Evolutionary conservation across 2,888 invertebrate species (phyloP).

Genomic region (Iselma pallidipennis): DNA sequence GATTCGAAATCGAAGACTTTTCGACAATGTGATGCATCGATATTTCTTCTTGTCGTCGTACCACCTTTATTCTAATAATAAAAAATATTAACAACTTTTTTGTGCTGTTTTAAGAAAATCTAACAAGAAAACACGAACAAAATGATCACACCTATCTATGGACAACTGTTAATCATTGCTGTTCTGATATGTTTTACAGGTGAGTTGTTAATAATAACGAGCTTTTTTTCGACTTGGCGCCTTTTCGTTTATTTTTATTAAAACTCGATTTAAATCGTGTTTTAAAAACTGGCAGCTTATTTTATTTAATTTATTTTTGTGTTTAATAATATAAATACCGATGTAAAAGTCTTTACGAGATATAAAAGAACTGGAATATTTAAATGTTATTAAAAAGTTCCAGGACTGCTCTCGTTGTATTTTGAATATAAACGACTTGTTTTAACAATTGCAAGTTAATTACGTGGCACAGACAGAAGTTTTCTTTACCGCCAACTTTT

Average conservation of each 20-base stretch:
- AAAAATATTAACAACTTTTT: too few relatives aligned
- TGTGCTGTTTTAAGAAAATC: constrained; percentile 5
- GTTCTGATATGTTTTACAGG: constrained; percentile 19
- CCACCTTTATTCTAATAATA: constrained; percentile 19
- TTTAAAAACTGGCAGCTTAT: too few relatives aligned
- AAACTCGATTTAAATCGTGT: constrained; percentile 15
- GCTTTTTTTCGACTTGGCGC: constrained; percentile 6
- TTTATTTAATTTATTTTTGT: too few relatives aligned
- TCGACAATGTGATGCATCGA: constrained; percentile 19
- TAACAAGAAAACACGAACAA: not conserved
- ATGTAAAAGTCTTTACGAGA: not conserved
- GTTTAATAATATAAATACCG: not conserved
- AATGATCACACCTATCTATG: not conserved
- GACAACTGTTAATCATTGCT: not conserved
- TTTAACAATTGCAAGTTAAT: not conserved
- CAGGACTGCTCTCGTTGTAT: not conserved
- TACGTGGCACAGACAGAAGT: constrained; percentile 1
- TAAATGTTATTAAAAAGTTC: not conserved
- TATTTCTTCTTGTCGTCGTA: constrained; percentile 26
- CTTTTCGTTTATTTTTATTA: constrained; percentile 11
- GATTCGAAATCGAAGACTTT: constrained; percentile 18
- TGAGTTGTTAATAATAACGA: constrained; percentile 10
- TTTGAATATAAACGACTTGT: not conserved
- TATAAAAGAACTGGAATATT: not conserved
- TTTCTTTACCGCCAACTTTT: not conserved